Conservation (phyloP, 2,797 vertebrate species). For the Zenarchopterus dispar region DNA sequence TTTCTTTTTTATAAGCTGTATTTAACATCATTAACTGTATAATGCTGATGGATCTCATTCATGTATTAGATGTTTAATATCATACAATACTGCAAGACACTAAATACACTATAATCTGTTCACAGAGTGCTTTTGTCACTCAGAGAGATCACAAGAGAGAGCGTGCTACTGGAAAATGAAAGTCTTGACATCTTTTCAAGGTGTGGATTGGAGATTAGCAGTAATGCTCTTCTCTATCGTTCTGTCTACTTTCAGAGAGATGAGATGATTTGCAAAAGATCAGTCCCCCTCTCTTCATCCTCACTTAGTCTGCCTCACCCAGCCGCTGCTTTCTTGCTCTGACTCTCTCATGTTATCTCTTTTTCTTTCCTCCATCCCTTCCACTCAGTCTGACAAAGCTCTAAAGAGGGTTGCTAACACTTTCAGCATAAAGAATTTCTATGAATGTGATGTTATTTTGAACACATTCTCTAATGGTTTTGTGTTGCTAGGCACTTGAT, state of each 20-base stretch:
- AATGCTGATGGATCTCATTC: constrained; percentile 2
- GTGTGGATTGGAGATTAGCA: constrained; percentile 78
- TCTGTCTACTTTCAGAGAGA: constrained; percentile 72
- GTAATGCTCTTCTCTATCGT: constrained; percentile 74
- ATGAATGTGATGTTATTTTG: constrained; percentile 48
- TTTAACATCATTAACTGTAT: constrained; percentile 20
- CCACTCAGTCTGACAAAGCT: constrained; percentile 62
- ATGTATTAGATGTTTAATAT: constrained; percentile 19
- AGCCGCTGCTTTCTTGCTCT: constrained; percentile 55
- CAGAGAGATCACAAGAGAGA: constrained; percentile 71
- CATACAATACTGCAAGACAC: constrained; percentile 34
- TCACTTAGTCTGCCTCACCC: constrained; percentile 36
- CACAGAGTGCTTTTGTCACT: constrained; percentile 65
- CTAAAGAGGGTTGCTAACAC: constrained; percentile 67
- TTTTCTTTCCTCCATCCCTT: constrained; percentile 60
- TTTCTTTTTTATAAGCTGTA: constrained; percentile 2
- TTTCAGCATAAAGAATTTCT: constrained; percentile 57
- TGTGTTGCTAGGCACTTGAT: constrained; percentile 35
- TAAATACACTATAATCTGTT: constrained; percentile 67
- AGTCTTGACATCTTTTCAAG: constrained; percentile 76
- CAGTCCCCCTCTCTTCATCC: constrained; percentile 32
- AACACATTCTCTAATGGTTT: constrained; percentile 35
- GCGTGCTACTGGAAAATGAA: constrained; percentile 72
- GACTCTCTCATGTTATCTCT: constrained; percentile 50
- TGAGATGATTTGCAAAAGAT: constrained; percentile 74